Conservation (phyloP, 1,140 invertebrate species). For the Orussus abietinus region DNA sequence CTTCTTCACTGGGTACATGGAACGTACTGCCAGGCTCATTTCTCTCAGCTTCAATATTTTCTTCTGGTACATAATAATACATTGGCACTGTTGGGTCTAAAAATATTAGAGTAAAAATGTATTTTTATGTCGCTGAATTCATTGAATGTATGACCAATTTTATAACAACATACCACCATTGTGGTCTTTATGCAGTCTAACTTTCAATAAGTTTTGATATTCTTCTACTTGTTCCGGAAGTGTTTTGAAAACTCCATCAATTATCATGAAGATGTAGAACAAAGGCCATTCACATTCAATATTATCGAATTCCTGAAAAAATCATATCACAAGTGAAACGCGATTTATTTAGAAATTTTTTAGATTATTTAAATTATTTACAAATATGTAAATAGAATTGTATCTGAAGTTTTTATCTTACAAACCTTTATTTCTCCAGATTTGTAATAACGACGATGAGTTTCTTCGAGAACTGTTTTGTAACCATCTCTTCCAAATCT, state of each 20-base stretch:
- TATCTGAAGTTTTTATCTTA: slow-evolving; percentile 63
- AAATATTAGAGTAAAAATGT: slow-evolving; percentile 5
- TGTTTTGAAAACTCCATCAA: slow-evolving; percentile 88
- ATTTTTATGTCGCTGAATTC: slow-evolving; percentile 7
- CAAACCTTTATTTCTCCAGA: slow-evolving; percentile 69
- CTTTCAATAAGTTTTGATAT: slow-evolving; percentile 81
- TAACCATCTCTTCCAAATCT: slow-evolving; percentile 94
- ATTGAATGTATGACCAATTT: slow-evolving; percentile 4
- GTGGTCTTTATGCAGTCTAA: slow-evolving; percentile 70
- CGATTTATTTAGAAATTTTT: too few species aligned
- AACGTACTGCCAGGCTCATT: slow-evolving; percentile 67
- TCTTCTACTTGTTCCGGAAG: slow-evolving; percentile 88
- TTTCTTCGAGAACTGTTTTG: slow-evolving; percentile 84
- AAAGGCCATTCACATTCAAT: slow-evolving; percentile 98
- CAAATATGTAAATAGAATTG: too few species aligned
- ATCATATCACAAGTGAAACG: background rate
- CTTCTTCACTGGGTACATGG: slow-evolving; percentile 60
- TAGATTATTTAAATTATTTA: too few species aligned
- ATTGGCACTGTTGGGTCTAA: slow-evolving; percentile 49
- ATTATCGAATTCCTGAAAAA: slow-evolving; percentile 82
- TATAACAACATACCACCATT: slow-evolving; percentile 64
- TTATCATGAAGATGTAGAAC: slow-evolving; percentile 93
- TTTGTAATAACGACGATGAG: slow-evolving; percentile 67
- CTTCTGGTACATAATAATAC: slow-evolving; percentile 89
- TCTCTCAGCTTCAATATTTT: slow-evolving; percentile 73